A percentile compares a stretch with the other conserved stretches of the same genome.
Evolutionary conservation across 2,888 invertebrate genomes (phyloP).

Genomic region (Hoplodrina ambigua): DNA sequence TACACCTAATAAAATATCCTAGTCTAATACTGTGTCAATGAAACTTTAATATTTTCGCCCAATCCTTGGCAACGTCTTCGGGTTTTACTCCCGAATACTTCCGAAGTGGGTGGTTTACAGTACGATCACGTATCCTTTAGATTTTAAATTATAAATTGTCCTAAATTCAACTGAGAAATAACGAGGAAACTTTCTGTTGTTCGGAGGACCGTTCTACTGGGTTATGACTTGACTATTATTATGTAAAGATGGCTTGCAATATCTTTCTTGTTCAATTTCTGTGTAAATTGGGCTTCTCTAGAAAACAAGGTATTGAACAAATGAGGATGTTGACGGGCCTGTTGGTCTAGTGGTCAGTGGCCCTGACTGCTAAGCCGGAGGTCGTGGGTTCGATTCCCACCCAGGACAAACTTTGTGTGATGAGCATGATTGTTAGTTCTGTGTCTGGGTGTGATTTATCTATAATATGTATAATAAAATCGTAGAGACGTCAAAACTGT

Average conservation of each 20-base stretch:
- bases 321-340: too few relatives aligned
- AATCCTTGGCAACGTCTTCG: constrained; percentile 23
- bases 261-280: constrained; percentile 1
- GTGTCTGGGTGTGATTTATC: too few relatives aligned
- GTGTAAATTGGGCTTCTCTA: background rate
- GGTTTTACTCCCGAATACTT: constrained; percentile 19
- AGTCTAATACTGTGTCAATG: constrained; percentile 4
- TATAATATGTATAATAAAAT: too few relatives aligned
- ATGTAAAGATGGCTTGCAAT: background rate
- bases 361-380: too few relatives aligned
- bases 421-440: too few relatives aligned
- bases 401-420: too few relatives aligned
- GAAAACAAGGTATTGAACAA: background rate
- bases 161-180: constrained; percentile 45
- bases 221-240: constrained; percentile 10
- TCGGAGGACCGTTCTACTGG: constrained; percentile 1
- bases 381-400: too few relatives aligned
- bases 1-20: constrained; percentile 8
- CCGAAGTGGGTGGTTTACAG: constrained; percentile 36
- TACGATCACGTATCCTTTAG: constrained; percentile 48
- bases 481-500: too few relatives aligned
- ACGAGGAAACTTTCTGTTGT: constrained; percentile 50
- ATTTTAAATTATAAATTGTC: constrained; percentile 59
- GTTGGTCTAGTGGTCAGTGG: too few relatives aligned
- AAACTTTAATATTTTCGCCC: constrained; percentile 36